A percentile compares a stretch with the other conserved stretches of the same genome.
These are phyloP conservation scores for Pomacea canaliculata DNA, from an alignment of 2,888 invertebrate species.

Conservation along the genomic window DNA sequence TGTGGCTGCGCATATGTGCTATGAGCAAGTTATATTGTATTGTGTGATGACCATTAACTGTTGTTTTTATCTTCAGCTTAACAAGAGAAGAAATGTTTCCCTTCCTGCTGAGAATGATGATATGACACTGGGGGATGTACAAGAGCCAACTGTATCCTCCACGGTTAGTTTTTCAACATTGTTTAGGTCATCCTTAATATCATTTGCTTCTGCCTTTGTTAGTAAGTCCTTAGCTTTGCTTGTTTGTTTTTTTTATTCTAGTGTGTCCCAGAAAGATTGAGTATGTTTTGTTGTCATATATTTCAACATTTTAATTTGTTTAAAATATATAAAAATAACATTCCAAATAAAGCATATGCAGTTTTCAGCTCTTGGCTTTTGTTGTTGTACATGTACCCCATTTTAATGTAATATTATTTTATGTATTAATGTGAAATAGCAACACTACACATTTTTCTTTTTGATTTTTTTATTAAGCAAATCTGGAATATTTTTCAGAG, in stretches of 20 bases:
- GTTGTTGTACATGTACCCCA: too few species aligned
- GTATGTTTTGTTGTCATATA: background rate
- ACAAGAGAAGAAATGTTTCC: constrained; percentile 89
- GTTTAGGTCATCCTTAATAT: background rate
- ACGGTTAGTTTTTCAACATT: constrained; percentile 31
- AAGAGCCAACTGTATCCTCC: constrained; percentile 64
- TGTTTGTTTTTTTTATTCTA: background rate
- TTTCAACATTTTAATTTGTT: too few species aligned
- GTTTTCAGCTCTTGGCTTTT: too few species aligned
- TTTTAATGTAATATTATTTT: too few species aligned
- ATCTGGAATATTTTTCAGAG: too few species aligned
- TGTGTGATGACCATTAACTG: background rate
- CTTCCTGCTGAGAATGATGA: constrained; percentile 68
- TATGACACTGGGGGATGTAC: constrained; percentile 65
- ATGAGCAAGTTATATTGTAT: too few species aligned
- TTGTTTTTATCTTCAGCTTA: constrained; percentile 72
- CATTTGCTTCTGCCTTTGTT: background rate
- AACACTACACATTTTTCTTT: too few species aligned
- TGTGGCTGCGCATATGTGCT: too few species aligned
- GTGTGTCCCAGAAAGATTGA: background rate
- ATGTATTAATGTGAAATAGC: too few species aligned
- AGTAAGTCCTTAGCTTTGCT: too few species aligned
- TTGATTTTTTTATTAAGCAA: too few species aligned
- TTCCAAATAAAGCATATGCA: too few species aligned
- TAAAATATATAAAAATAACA: background rate